Percentiles rank a stretch among this genome's conserved stretches.
phyloP scores from a whole-genome alignment of 2,797 vertebrate genomes.

The Megalops cyprinoides region DNA sequence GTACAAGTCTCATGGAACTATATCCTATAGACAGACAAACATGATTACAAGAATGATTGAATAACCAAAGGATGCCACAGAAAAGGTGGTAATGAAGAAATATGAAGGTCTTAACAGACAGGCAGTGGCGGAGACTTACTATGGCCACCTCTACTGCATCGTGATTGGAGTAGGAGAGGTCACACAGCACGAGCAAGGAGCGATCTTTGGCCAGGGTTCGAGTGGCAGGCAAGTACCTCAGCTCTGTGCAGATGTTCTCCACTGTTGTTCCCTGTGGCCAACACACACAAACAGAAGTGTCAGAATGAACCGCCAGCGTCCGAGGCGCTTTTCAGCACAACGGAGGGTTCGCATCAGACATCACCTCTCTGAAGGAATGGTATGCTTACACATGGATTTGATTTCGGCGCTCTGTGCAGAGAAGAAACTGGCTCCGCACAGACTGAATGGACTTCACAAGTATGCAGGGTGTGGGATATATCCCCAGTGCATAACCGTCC shows the following conservation, averaged over 20 bases:
- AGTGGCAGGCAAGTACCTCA: conserved; percentile 85
- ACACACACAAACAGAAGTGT: conserved; percentile 32
- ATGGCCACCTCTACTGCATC: conserved; percentile 89
- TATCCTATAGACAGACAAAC: not conserved
- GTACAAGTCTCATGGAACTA: not conserved
- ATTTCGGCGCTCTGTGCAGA: not conserved
- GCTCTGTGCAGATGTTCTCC: conserved; percentile 89
- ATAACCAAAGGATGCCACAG: no score
- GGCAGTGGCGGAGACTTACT: conserved; percentile 71
- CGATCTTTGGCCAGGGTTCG: conserved; percentile 82
- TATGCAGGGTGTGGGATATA: not conserved
- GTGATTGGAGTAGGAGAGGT: conserved; percentile 77
- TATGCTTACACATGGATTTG: not conserved
- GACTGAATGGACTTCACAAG: conserved; percentile 4
- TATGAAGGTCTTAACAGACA: not conserved
- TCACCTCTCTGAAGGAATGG: not conserved
- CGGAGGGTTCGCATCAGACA: conserved; percentile 5
- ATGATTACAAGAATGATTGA: not conserved
- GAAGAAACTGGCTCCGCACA: not conserved
- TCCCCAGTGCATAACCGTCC: not conserved
- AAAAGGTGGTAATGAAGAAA: not conserved
- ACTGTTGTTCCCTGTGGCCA: conserved; percentile 86
- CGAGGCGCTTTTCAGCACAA: not conserved
- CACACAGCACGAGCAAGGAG: conserved; percentile 85
- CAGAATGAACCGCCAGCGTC: not conserved